A percentile compares a stretch with the other conserved stretches of the same genome.
Evolutionary conservation across 2,888 invertebrate species (phyloP).

Genomic region (Ypsolopha scabrella): DNA sequence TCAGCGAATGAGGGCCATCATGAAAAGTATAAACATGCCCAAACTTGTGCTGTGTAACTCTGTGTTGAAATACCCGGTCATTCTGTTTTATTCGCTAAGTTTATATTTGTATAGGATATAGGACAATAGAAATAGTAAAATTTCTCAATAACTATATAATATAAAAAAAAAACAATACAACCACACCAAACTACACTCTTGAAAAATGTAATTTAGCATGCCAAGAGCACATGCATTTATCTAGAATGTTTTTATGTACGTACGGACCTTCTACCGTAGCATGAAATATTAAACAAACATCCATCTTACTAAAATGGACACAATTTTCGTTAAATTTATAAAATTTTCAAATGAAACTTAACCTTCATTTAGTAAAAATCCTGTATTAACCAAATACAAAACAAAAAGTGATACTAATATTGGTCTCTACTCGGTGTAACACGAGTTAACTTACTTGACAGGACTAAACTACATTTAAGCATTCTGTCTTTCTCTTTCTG

Average conservation of each 20-base stretch:
- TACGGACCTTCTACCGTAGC: conserved; percentile 39
- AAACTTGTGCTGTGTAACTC: conserved; percentile 5
- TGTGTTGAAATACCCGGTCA: neutral
- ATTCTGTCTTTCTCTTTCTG: too few relatives aligned
- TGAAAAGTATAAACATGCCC: conserved; percentile 52
- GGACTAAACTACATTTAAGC: too few relatives aligned
- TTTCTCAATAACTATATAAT: neutral
- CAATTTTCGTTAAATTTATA: neutral
- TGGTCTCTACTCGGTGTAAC: too few relatives aligned
- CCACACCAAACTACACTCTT: conserved; percentile 47
- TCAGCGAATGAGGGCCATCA: conserved; percentile 31
- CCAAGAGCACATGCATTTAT: conserved; percentile 30
- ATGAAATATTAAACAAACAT: neutral
- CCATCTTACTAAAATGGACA: neutral
- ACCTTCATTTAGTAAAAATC: neutral
- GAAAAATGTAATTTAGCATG: conserved; percentile 52
- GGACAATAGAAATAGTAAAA: neutral
- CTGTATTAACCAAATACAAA: neutral
- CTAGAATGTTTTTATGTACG: conserved; percentile 32
- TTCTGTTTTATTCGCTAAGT: neutral
- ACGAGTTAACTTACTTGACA: too few relatives aligned
- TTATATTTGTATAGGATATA: neutral
- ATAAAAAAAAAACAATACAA: conserved; percentile 8
- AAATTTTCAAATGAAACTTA: conserved; percentile 15
- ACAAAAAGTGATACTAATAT: neutral